Conservation (phyloP, 2,113 vertebrate genomes). For the Bubo blakistoni region DNA sequence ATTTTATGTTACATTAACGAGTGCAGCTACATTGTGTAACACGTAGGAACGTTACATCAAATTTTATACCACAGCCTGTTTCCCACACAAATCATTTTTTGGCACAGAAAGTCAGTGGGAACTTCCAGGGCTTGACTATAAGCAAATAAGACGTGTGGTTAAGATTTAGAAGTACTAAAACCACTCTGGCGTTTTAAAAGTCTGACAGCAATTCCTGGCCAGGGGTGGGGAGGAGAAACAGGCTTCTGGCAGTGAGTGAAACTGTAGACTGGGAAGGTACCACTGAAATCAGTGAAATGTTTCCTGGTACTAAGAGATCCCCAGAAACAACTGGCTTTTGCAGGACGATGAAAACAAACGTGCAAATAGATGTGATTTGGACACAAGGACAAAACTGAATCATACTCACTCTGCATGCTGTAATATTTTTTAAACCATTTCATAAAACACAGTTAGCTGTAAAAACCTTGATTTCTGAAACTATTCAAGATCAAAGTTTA, state of each 20-base stretch:
- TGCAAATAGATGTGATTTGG: background rate
- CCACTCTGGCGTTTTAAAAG: background rate
- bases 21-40: background rate
- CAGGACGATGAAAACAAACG: background rate
- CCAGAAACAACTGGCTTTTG: background rate
- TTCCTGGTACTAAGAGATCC: background rate
- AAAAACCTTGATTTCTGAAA: background rate
- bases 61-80: background rate
- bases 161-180: background rate
- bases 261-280: background rate
- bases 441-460: background rate
- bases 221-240: background rate
- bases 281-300: background rate
- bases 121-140: background rate
- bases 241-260: background rate
- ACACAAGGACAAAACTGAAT: background rate
- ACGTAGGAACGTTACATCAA: accelerated
- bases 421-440: background rate
- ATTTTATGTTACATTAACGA: background rate
- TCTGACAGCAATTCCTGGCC: background rate
- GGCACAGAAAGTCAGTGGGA: background rate
- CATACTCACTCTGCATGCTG: background rate
- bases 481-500: background rate
- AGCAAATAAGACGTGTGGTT: background rate
- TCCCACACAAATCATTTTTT: background rate